phyloP scores from a whole-genome alignment of 2,113 vertebrate species.

The Gambusia affinis region DNA sequence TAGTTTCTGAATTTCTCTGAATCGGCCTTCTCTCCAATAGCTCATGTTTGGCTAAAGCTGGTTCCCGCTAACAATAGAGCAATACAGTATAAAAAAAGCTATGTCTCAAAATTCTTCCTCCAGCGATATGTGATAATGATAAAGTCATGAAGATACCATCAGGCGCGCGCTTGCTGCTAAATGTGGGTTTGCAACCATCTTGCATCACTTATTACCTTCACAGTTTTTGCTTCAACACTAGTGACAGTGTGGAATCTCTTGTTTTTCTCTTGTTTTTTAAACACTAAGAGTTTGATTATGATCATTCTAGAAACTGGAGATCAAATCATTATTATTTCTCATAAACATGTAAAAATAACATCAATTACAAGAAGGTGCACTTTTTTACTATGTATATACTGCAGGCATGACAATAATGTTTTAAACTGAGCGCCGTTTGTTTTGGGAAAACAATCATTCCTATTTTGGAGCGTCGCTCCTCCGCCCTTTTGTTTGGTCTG shows the following conservation, averaged over 20 bases:
- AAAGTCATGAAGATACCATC: too few species aligned
- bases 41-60: neutral
- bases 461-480: neutral
- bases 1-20: neutral
- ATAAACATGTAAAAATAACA: neutral
- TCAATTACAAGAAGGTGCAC: neutral
- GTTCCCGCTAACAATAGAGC: neutral
- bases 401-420: neutral
- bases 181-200: neutral
- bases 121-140: too few species aligned
- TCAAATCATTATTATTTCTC: neutral
- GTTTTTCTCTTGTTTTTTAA: neutral
- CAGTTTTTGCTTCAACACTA: neutral
- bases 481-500: slow-evolving; percentile 20
- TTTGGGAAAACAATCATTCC: neutral
- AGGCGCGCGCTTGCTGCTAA: neutral
- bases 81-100: neutral
- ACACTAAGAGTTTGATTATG: too few species aligned
- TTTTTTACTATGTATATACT: neutral
- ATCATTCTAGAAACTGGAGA: neutral
- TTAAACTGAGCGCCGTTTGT: neutral
- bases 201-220: neutral
- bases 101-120: too few species aligned
- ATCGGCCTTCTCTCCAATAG: neutral
- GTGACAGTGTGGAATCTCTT: neutral